Percentiles rank a stretch among this genome's conserved stretches.
These are phyloP conservation scores for Drosophila macrothrix DNA, from an alignment of 2,888 invertebrate genomes.

Conservation along the genomic window DNA sequence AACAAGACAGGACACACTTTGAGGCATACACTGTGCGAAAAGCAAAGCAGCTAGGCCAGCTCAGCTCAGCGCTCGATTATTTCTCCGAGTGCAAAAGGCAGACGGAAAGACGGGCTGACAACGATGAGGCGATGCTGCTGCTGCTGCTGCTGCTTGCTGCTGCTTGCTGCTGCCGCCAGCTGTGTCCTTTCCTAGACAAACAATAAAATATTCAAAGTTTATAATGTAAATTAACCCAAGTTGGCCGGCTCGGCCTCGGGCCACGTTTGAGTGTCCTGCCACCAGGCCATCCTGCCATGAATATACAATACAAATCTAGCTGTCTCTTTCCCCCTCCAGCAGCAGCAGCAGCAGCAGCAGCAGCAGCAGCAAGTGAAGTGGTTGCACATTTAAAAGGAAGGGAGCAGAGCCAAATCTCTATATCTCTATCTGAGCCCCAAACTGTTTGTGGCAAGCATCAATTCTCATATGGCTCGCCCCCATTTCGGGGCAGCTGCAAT, in stretches of 20 bases:
- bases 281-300: constrained; percentile 57
- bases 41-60: background rate
- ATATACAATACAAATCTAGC: constrained; percentile 62
- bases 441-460: constrained; percentile 50
- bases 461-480: constrained; percentile 59
- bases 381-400: background rate
- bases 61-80: background rate
- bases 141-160: background rate
- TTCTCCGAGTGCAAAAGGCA: background rate
- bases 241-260: constrained; percentile 60
- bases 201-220: constrained; percentile 79
- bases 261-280: constrained; percentile 56
- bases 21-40: background rate
- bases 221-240: constrained; percentile 81
- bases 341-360: background rate
- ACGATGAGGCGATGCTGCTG: constrained; percentile 5
- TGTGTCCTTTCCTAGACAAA: constrained; percentile 73
- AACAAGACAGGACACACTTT: background rate
- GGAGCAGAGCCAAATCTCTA: constrained; percentile 1
- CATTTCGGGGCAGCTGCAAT: constrained; percentile 28
- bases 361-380: constrained; percentile 5
- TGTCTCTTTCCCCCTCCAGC: background rate
- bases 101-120: background rate
- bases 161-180: constrained; percentile 47
- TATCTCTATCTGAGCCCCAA: constrained; percentile 33